Percentiles rank a stretch among this genome's conserved stretches.
Evolutionary conservation across 2,113 vertebrate genomes (phyloP).

Genomic region (Grus americana): DNA sequence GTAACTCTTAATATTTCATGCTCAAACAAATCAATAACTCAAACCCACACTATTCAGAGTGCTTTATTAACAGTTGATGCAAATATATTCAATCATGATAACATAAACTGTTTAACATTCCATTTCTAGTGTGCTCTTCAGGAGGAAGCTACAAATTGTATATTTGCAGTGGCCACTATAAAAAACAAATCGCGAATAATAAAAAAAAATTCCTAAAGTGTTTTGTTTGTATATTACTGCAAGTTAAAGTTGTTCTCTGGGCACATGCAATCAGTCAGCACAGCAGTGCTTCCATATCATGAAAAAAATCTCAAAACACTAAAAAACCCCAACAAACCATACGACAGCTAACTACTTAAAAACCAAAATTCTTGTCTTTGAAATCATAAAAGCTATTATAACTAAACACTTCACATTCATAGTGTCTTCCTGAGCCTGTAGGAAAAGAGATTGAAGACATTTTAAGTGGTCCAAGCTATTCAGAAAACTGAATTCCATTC

Average conservation of each 20-base stretch:
- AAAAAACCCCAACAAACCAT: not conserved
- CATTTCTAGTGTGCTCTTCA: not conserved
- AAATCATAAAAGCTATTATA: not conserved
- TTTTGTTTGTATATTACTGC: not conserved
- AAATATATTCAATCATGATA: not conserved
- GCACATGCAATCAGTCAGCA: not conserved
- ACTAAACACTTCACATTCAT: not conserved
- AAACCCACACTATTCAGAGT: constrained; percentile 1
- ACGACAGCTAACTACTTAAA: not conserved
- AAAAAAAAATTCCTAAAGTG: not conserved
- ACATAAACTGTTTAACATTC: not conserved
- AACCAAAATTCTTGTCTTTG: not conserved
- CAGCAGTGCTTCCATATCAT: not conserved
- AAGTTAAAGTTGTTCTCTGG: not conserved
- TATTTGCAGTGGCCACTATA: not conserved
- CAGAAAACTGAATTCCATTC: not conserved
- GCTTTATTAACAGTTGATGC: not conserved
- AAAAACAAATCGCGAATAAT: not conserved
- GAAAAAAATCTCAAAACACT: not conserved
- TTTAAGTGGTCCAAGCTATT: not conserved
- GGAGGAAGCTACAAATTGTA: not conserved
- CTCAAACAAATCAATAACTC: not conserved
- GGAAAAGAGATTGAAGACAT: not conserved
- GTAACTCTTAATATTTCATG: not conserved
- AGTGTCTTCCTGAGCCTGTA: not conserved